phyloP scores from a whole-genome alignment of 2,113 vertebrate species.

The Pseudorasbora parva region DNA sequence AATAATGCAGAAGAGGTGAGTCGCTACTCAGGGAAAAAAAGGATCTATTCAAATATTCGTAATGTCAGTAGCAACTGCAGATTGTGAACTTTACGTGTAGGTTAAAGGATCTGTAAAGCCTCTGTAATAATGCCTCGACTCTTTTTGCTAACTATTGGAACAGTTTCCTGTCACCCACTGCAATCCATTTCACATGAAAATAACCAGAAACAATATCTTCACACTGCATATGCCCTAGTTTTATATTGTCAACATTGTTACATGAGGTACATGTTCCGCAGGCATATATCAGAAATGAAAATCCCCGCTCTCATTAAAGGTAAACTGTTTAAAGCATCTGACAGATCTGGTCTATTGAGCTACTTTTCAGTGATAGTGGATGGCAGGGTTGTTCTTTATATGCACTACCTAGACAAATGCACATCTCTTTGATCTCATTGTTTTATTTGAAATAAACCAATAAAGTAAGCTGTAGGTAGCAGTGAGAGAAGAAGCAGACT shows the following conservation, averaged over 20 bases:
- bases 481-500: neutral
- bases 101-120: neutral
- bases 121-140: neutral
- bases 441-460: constrained; percentile 1
- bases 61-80: neutral
- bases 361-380: constrained; percentile 7
- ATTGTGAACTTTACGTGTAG: neutral
- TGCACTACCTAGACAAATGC: constrained; percentile 11
- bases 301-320: constrained; percentile 10
- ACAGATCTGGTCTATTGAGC: constrained; percentile 17
- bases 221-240: neutral
- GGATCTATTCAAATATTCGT: constrained; percentile 9
- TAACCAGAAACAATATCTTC: neutral
- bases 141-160: neutral
- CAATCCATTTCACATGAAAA: neutral
- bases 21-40: neutral
- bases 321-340: constrained; percentile 18
- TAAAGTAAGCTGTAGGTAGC: neutral
- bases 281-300: constrained; percentile 3
- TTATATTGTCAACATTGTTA: neutral
- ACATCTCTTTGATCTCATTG: neutral
- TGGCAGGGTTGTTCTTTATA: constrained; percentile 22
- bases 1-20: neutral
- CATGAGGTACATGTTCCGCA: constrained; percentile 12
- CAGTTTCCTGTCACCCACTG: neutral